phyloP scores from a whole-genome alignment of 2,888 invertebrate genomes.

The Chrysopilus asiliformis region DNA sequence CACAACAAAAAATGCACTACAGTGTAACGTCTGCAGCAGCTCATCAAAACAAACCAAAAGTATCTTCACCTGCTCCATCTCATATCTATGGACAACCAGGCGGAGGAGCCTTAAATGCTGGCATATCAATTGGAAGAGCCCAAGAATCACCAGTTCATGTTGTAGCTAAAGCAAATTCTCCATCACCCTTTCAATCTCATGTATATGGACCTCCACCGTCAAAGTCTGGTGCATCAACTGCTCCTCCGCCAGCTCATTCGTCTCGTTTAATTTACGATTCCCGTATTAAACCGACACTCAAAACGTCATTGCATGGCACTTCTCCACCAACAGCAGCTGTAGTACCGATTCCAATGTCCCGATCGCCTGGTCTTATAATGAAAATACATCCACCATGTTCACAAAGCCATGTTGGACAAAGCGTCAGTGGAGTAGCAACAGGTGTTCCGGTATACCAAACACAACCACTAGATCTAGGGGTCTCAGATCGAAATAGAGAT shows the following conservation, averaged over 20 bases:
- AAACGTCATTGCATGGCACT: slow-evolving; percentile 36
- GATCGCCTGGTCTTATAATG: slow-evolving; percentile 17
- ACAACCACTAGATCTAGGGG: slow-evolving; percentile 65
- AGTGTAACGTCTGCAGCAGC: slow-evolving; percentile 17
- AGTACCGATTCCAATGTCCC: slow-evolving; percentile 31
- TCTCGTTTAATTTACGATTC: slow-evolving; percentile 25
- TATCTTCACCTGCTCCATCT: slow-evolving; percentile 61
- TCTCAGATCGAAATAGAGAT: slow-evolving; percentile 37
- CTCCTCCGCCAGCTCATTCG: slow-evolving; percentile 45
- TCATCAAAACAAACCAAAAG: slow-evolving; percentile 43
- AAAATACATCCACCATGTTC: slow-evolving; percentile 37
- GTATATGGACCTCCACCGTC: slow-evolving; percentile 38
- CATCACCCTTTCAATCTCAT: slow-evolving; percentile 31
- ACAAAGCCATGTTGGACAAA: slow-evolving; percentile 26
- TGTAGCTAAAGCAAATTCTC: slow-evolving; percentile 42
- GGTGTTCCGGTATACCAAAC: slow-evolving; percentile 47
- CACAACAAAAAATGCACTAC: slow-evolving; percentile 23
- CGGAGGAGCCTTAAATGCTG: slow-evolving; percentile 42
- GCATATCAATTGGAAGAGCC: slow-evolving; percentile 41
- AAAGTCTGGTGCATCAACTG: slow-evolving; percentile 35
- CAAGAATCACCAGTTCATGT: slow-evolving; percentile 26
- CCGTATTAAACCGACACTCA: slow-evolving; percentile 13
- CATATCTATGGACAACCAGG: slow-evolving; percentile 22
- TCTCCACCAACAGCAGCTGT: slow-evolving; percentile 38
- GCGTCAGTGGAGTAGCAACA: slow-evolving; percentile 24